Conservation (phyloP, 2,888 invertebrate genomes). For the Meteorus colon region DNA sequence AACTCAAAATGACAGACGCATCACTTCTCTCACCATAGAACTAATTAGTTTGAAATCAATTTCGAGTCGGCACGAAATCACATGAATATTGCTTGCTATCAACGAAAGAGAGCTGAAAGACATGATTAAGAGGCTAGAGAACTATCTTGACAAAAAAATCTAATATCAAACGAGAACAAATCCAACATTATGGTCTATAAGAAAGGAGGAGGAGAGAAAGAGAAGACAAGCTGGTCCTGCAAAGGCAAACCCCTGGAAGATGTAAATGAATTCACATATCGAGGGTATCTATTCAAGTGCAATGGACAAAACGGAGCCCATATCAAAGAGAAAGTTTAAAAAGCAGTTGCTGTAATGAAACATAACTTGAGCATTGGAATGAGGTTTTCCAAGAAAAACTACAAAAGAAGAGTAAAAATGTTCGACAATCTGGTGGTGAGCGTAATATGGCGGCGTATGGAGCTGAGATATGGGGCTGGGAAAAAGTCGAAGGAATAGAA, state of each 20-base stretch:
- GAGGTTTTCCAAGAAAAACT: constrained; percentile 38
- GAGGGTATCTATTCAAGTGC: constrained; percentile 41
- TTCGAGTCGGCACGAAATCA: too few relatives aligned
- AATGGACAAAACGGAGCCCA: constrained; percentile 23
- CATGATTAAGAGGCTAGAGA: too few relatives aligned
- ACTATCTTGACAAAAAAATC: too few relatives aligned
- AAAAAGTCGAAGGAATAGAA: constrained; percentile 23
- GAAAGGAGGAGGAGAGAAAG: constrained; percentile 39
- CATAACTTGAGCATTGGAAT: constrained; percentile 43
- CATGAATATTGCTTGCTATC: too few relatives aligned
- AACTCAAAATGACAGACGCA: too few relatives aligned
- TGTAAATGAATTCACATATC: constrained; percentile 46
- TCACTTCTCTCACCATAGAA: too few relatives aligned
- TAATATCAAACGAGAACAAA: too few relatives aligned
- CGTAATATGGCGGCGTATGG: constrained; percentile 43
- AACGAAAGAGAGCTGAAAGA: too few relatives aligned
- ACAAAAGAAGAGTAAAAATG: constrained; percentile 35
- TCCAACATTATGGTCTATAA: too few relatives aligned
- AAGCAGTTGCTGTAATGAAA: constrained; percentile 27
- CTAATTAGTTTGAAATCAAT: too few relatives aligned
- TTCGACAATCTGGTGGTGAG: constrained; percentile 39
- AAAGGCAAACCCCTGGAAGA: constrained; percentile 40
- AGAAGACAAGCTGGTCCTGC: constrained; percentile 37
- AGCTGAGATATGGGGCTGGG: constrained; percentile 47
- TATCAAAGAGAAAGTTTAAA: constrained; percentile 32